phyloP scores from a whole-genome alignment of 1,140 invertebrate genomes.

The Platyscapa corneri region DNA sequence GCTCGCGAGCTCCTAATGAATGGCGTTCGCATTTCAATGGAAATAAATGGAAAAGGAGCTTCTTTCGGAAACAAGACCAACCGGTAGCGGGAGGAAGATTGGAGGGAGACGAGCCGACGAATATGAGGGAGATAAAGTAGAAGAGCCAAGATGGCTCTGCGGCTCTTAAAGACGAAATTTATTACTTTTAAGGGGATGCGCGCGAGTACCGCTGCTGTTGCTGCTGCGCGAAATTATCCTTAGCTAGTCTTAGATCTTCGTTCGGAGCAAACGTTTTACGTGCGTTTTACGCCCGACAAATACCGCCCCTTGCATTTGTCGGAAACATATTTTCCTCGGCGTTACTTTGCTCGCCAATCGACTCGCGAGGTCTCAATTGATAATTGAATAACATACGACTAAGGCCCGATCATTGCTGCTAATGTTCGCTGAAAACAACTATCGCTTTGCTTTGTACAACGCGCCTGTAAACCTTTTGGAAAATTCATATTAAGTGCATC shows the following conservation, averaged over 20 bases:
- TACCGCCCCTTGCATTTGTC: not conserved
- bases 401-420: too few species aligned
- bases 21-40: slow-evolving; percentile 36
- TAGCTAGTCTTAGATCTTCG: not conserved
- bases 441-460: too few species aligned
- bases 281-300: not conserved
- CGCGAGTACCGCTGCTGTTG: not conserved
- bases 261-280: not conserved
- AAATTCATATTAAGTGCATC: too few species aligned
- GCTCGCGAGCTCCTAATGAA: slow-evolving; percentile 15
- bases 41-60: slow-evolving; percentile 38
- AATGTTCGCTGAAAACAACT: too few species aligned
- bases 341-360: not conserved
- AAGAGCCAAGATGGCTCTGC: slow-evolving; percentile 10
- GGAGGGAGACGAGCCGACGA: not conserved
- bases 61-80: slow-evolving; percentile 3
- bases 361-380: too few species aligned
- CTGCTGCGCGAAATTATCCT: not conserved
- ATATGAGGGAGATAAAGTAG: not conserved
- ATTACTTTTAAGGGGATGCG: slow-evolving; percentile 49
- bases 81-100: too few species aligned
- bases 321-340: not conserved
- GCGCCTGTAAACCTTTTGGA: too few species aligned
- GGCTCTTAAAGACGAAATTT: slow-evolving; percentile 44
- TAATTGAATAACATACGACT: too few species aligned